Evolutionary conservation across 2,797 vertebrate species (phyloP).

Genomic region (Hippoglossus hippoglossus): DNA sequence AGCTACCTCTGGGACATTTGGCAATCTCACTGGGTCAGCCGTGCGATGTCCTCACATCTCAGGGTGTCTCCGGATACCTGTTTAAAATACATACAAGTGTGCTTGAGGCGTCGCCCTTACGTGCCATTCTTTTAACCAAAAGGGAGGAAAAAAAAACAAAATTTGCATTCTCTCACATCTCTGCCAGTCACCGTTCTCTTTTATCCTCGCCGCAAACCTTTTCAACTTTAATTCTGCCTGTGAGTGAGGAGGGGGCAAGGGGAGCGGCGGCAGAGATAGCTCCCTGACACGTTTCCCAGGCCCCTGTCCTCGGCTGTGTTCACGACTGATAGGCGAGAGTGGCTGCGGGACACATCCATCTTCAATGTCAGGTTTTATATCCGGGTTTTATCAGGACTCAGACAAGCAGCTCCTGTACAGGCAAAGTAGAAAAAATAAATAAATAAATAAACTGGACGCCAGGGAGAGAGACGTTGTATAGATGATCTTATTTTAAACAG

Average conservation of each 20-base stretch:
- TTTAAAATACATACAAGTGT: not conserved
- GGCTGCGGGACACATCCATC: constrained; percentile 69
- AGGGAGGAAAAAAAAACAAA: not conserved
- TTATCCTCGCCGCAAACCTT: constrained; percentile 45
- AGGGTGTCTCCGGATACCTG: not conserved
- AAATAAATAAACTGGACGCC: not conserved
- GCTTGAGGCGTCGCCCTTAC: not conserved
- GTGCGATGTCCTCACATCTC: not conserved
- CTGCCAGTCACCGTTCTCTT: constrained; percentile 37
- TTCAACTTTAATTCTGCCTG: constrained; percentile 47
- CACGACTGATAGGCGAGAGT: constrained; percentile 56
- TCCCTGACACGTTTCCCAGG: constrained; percentile 58
- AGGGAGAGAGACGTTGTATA: constrained; percentile 42
- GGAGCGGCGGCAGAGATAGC: constrained; percentile 39
- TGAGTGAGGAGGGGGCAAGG: constrained; percentile 28
- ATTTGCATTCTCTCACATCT: constrained; percentile 32
- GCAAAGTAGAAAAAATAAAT: constrained; percentile 25
- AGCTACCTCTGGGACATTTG: not conserved
- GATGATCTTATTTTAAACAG: constrained; percentile 71
- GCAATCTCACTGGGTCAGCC: not conserved
- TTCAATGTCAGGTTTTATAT: constrained; percentile 69
- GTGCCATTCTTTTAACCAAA: not conserved
- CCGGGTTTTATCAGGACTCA: constrained; percentile 66
- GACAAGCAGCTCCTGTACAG: constrained; percentile 51
- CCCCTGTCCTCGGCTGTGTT: constrained; percentile 51